Percentiles rank a stretch among this genome's conserved stretches.
Evolutionary conservation across 92 coral and sea anemone species (phyloP).

Genomic region (Pocillopora grandis): DNA sequence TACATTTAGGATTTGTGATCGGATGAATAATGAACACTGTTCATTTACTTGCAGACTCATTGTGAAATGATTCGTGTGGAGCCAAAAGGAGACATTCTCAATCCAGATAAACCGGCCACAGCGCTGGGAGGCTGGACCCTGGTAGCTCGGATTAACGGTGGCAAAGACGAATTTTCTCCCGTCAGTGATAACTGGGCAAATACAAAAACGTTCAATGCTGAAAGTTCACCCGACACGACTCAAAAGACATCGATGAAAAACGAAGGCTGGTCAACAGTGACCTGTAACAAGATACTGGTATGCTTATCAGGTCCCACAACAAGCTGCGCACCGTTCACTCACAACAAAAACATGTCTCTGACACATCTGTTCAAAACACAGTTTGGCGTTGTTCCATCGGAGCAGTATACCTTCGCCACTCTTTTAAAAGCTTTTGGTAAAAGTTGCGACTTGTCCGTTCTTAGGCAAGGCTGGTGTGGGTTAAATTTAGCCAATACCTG

Average conservation of each 20-base stretch:
- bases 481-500: conserved; percentile 83
- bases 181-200: conserved; percentile 94
- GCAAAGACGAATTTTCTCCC: conserved; percentile 81
- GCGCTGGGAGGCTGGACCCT: conserved; percentile 94
- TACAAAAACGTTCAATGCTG: conserved; percentile 63
- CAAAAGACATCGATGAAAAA: conserved; percentile 85
- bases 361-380: conserved; percentile 69
- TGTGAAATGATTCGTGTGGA: conserved; percentile 78
- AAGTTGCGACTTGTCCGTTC: conserved; percentile 84
- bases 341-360: conserved; percentile 68
- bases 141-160: conserved; percentile 78
- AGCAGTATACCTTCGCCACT: conserved; percentile 88
- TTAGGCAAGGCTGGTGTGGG: conserved; percentile 94
- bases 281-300: conserved; percentile 59
- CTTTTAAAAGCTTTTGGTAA: conserved; percentile 80
- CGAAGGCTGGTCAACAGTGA: conserved; percentile 76
- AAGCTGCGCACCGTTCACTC: conserved; percentile 88
- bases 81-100: conserved; percentile 66
- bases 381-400: conserved; percentile 81
- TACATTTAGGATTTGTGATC: not conserved
- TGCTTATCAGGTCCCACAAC: conserved; percentile 77
- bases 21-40: conserved; percentile 39
- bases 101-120: conserved; percentile 74
- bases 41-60: conserved; percentile 75
- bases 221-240: conserved; percentile 72